phyloP scores from a whole-genome alignment of 2,797 vertebrate genomes.

The Esox masquinongy region DNA sequence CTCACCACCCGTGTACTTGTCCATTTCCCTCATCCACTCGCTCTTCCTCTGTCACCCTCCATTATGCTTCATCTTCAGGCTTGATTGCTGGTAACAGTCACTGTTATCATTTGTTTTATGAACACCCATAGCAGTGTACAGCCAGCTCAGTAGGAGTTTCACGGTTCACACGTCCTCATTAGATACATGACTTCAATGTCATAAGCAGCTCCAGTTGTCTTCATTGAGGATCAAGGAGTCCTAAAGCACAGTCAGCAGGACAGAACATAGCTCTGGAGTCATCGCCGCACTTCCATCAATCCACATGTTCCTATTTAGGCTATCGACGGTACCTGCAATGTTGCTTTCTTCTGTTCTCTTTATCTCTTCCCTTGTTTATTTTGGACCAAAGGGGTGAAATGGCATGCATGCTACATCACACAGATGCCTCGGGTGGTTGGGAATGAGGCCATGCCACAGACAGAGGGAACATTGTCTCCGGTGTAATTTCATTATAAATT shows the following conservation, averaged over 20 bases:
- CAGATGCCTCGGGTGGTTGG: slow-evolving; percentile 20
- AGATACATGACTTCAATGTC: background rate
- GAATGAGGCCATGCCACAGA: slow-evolving; percentile 2
- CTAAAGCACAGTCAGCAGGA: slow-evolving; percentile 9
- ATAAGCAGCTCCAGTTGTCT: background rate
- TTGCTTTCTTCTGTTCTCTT: background rate
- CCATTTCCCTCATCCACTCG: background rate
- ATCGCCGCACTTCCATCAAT: background rate
- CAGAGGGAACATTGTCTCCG: slow-evolving; percentile 2
- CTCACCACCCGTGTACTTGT: background rate
- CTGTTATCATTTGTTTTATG: slow-evolving; percentile 13
- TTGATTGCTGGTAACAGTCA: background rate
- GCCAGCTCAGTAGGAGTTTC: background rate
- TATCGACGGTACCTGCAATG: background rate
- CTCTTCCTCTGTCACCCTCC: background rate
- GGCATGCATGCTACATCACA: slow-evolving; percentile 23
- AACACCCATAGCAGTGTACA: background rate
- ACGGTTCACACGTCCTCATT: background rate
- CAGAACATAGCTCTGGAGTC: background rate
- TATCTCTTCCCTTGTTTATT: background rate
- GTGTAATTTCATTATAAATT: slow-evolving; percentile 5
- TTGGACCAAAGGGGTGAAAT: background rate
- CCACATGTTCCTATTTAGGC: slow-evolving; percentile 12
- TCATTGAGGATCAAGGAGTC: background rate
- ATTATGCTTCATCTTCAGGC: background rate